Percentiles rank a stretch among this genome's conserved stretches.
Evolutionary conservation across 2,113 vertebrate genomes (phyloP).

Genomic region (Lampris incognitus): DNA sequence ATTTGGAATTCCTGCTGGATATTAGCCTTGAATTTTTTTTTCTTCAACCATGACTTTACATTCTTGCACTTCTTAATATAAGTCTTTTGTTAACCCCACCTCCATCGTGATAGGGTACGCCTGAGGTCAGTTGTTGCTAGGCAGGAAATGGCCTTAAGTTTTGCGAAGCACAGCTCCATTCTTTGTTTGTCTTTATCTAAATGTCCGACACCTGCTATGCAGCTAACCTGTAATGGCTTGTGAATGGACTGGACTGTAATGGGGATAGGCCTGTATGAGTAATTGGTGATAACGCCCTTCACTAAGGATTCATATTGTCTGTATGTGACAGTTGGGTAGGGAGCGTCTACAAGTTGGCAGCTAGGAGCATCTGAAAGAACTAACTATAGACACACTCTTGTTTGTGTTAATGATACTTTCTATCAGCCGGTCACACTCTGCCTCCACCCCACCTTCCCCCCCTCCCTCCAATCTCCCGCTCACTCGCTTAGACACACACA

Average conservation of each 20-base stretch:
- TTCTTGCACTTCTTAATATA: conserved; percentile 39
- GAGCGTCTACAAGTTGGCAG: no score
- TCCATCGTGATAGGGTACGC: conserved; percentile 20
- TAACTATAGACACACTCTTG: not conserved
- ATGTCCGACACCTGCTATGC: not conserved
- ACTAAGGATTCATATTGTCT: no score
- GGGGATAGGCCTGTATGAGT: no score
- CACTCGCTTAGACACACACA: no score
- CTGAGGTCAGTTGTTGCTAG: conserved; percentile 37
- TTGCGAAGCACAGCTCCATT: not conserved
- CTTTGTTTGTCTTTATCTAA: conserved; percentile 28
- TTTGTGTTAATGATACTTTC: not conserved
- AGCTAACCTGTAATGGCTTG: not conserved
- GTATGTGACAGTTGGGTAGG: no score
- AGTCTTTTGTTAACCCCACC: not conserved
- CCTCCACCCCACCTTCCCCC: no score
- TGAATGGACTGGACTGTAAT: not conserved
- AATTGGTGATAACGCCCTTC: no score
- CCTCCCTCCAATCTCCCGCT: no score
- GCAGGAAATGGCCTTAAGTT: conserved; percentile 37
- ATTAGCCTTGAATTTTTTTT: conserved; percentile 36
- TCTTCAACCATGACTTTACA: conserved; percentile 43
- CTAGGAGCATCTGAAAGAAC: no score
- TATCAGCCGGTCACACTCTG: no score
- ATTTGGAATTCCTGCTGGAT: conserved; percentile 40